Base-by-base conservation (phyloP, 2,797 vertebrate species). In the Meriones psammophilus region DNA sequence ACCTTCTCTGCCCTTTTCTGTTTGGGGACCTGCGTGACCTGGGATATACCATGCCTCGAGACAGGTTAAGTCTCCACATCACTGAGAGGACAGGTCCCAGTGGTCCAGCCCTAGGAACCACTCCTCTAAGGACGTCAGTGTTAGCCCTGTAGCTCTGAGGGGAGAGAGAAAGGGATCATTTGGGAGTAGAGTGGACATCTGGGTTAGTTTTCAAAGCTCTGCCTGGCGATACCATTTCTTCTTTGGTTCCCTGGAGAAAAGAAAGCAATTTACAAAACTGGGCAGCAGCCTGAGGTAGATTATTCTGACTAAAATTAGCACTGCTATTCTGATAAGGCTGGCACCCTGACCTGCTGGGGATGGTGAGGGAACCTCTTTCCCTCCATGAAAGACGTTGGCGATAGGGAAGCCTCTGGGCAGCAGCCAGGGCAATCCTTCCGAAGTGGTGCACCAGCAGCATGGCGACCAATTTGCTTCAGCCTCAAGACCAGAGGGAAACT, bases 261-360 rank as follows among this genome's bases (percentile, higher is more conserved):
- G 90, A 96, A 95, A 92, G 97, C 97, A 97, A 97, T 96, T 95
- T 97, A 84, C 96, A 95, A 92, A 97, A 92, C 76, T 36, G 8
- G 92, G 97, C 92, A 84, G 92, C 88, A 96, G 97, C 76, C 81
- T 69, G 95, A 94, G 87, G 96, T 94, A 77, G 95, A 92, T 22
- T 77, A 89, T 91, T 87, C 73, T 86, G 62, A 84, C 96, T 98
- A 97, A 97, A 98, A 98, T 98, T 97, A 98, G 97, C 95, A 83
- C 89, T 36, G 69, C 88, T 86, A 73, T 50, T 94, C 94, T 94
- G 94, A 93, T 90, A 87, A 97, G 78, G 88, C 69, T 76, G 66
- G 93, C 88, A 78, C 62, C 46, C 90, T 80, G 93, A 95, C 89
- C 93, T 90, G 84, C 42, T 91, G 56, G 73, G 58, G 81, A 74